A percentile compares a stretch with the other conserved stretches of the same genome.
These are phyloP conservation scores for Linurgus olivaceus DNA, from an alignment of 2,797 vertebrate genomes.

Conservation along the genomic window DNA sequence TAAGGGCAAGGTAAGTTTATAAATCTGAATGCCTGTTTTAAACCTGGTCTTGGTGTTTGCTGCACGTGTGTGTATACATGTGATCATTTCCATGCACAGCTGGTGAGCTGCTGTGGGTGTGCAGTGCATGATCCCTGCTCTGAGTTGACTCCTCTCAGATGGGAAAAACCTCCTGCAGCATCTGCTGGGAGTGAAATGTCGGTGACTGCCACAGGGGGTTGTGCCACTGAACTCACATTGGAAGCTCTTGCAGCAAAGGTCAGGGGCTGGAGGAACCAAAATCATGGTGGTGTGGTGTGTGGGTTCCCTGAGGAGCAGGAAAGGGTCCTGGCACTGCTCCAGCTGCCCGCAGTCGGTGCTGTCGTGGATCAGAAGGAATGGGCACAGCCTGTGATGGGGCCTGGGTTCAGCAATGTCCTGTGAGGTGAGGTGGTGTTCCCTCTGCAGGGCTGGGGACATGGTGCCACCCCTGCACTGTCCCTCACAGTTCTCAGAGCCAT, in stretches of 20 bases:
- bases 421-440: neutral
- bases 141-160: fast-evolving
- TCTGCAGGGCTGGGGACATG: fast-evolving
- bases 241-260: fast-evolving
- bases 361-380: fast-evolving
- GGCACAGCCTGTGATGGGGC: neutral
- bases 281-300: fast-evolving
- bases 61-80: fast-evolving
- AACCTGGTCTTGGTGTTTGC: neutral
- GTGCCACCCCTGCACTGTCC: neutral
- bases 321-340: neutral
- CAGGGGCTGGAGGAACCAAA: neutral
- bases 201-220: fast-evolving
- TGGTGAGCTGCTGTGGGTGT: neutral
- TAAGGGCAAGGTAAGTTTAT: neutral
- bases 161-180: neutral
- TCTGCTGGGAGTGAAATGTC: neutral
- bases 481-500: fast-evolving
- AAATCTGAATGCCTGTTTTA: fast-evolving
- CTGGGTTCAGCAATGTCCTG: neutral
- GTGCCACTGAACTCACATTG: neutral
- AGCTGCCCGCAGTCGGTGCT: neutral
- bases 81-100: fast-evolving
- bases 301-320: neutral
- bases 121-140: neutral